Percentiles rank a stretch among this genome's conserved stretches.
Evolutionary conservation across 1,140 invertebrate species (phyloP).

Genomic region (Acromyrmex heyeri): DNA sequence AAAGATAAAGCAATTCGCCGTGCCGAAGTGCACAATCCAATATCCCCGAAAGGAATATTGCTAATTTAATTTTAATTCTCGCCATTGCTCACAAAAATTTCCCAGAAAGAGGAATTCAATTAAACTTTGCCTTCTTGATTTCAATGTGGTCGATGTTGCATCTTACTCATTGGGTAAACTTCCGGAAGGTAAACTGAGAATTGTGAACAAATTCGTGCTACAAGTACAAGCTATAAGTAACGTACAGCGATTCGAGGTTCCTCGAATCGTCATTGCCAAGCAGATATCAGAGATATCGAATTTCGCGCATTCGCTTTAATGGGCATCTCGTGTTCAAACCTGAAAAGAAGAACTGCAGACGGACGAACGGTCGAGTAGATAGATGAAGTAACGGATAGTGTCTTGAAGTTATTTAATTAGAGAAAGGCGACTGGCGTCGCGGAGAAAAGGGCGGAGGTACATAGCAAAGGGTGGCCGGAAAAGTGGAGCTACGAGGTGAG

Average conservation of each 20-base stretch:
- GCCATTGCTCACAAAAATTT: not conserved
- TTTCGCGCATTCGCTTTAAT: slow-evolving; percentile 84
- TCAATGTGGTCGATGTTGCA: slow-evolving; percentile 8
- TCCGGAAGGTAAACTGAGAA: not conserved
- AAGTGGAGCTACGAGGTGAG: slow-evolving; percentile 36
- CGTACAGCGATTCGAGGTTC: slow-evolving; percentile 42
- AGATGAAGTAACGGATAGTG: slow-evolving; percentile 82
- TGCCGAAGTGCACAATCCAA: not conserved
- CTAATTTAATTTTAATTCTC: slow-evolving; percentile 34
- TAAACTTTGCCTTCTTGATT: slow-evolving; percentile 10
- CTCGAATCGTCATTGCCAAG: slow-evolving; percentile 40
- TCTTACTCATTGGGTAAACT: slow-evolving; percentile 31
- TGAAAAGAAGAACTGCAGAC: slow-evolving; percentile 74
- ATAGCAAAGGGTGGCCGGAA: slow-evolving; percentile 41
- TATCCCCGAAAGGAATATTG: not conserved
- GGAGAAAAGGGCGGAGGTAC: slow-evolving; percentile 5
- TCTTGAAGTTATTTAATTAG: slow-evolving; percentile 84
- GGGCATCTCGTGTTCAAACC: slow-evolving; percentile 81
- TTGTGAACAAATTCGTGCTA: slow-evolving; percentile 42
- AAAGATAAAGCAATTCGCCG: not conserved
- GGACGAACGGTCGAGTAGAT: slow-evolving; percentile 74
- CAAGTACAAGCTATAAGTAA: slow-evolving; percentile 29
- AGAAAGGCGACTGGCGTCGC: slow-evolving; percentile 71
- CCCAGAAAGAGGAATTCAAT: not conserved
- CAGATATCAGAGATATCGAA: slow-evolving; percentile 80